Percentiles rank a stretch among this genome's conserved stretches.
Conservation (phyloP, 2,113 vertebrate genomes). For the Mohoua ochrocephala region DNA sequence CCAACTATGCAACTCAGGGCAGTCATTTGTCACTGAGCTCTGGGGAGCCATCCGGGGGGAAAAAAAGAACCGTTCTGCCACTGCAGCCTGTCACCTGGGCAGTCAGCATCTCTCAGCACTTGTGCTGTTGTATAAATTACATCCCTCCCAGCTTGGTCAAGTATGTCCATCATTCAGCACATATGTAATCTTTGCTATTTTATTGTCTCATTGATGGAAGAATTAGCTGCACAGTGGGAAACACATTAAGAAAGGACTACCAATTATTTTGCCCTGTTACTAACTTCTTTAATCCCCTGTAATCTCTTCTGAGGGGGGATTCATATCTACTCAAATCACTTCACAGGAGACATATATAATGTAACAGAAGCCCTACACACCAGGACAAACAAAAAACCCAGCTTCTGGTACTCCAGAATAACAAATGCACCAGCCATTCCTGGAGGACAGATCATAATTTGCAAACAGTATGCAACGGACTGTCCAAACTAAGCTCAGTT, state of each 20-base stretch:
- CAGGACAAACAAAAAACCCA: not conserved
- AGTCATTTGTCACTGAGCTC: slow-evolving; percentile 50
- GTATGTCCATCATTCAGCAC: slow-evolving; percentile 57
- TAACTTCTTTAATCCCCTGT: slow-evolving; percentile 43
- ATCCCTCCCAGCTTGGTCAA: slow-evolving; percentile 42
- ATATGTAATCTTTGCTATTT: slow-evolving; percentile 52
- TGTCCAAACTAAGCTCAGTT: not conserved
- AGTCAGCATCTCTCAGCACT: slow-evolving; percentile 60
- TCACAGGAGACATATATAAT: not conserved
- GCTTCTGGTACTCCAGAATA: not conserved
- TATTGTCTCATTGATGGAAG: slow-evolving; percentile 62
- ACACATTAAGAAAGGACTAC: slow-evolving; percentile 38
- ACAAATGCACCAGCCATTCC: not conserved
- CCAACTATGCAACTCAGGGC: slow-evolving; percentile 14
- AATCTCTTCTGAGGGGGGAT: slow-evolving; percentile 41
- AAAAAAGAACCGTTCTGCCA: not conserved
- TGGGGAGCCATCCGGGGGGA: slow-evolving; percentile 19
- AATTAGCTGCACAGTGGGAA: slow-evolving; percentile 54
- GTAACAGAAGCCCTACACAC: not conserved
- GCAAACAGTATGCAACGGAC: not conserved
- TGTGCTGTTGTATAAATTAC: slow-evolving; percentile 58
- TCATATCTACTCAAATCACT: slow-evolving; percentile 14
- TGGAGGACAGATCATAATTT: not conserved
- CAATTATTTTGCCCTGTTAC: slow-evolving; percentile 12
- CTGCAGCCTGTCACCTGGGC: slow-evolving; percentile 46